Evolutionary conservation across 2,797 vertebrate species (phyloP).

Genomic region (Todus mexicanus): DNA sequence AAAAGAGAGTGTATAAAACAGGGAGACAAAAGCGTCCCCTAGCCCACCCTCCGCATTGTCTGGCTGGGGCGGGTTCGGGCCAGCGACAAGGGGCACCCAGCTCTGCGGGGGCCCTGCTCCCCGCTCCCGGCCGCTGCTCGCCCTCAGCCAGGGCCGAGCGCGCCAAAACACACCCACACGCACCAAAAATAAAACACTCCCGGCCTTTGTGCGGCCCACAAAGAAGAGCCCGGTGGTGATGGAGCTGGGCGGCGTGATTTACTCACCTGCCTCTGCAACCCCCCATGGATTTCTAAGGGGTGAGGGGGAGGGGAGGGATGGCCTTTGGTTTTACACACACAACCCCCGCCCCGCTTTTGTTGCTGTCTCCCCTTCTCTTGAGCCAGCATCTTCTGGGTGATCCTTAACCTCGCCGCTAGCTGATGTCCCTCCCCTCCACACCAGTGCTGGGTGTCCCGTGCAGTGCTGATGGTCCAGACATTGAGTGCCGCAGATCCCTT

Average conservation of each 20-base stretch:
- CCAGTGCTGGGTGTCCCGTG: background rate
- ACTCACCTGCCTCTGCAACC: slow-evolving; percentile 65
- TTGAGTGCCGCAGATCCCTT: background rate
- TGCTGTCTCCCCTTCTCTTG: background rate
- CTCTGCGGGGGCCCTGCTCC: slow-evolving; percentile 54
- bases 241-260: slow-evolving; percentile 52
- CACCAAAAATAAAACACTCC: slow-evolving; percentile 50
- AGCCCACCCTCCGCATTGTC: slow-evolving; percentile 74
- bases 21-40: slow-evolving; percentile 71
- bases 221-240: slow-evolving; percentile 25
- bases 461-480: background rate
- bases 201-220: slow-evolving; percentile 55
- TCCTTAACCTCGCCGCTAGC: background rate
- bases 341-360: background rate
- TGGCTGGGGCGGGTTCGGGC: slow-evolving; percentile 67
- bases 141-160: background rate
- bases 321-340: background rate
- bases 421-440: background rate
- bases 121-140: background rate
- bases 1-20: slow-evolving; percentile 76
- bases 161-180: slow-evolving; percentile 38
- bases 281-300: slow-evolving; percentile 25
- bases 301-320: background rate
- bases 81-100: slow-evolving; percentile 66
- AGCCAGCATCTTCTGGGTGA: slow-evolving; percentile 25